A percentile compares a stretch with the other conserved stretches of the same genome.
These are phyloP conservation scores for Virgularia gustaviana DNA, from an alignment of 92 coral and sea anemone genomes.

Conservation along the genomic window DNA sequence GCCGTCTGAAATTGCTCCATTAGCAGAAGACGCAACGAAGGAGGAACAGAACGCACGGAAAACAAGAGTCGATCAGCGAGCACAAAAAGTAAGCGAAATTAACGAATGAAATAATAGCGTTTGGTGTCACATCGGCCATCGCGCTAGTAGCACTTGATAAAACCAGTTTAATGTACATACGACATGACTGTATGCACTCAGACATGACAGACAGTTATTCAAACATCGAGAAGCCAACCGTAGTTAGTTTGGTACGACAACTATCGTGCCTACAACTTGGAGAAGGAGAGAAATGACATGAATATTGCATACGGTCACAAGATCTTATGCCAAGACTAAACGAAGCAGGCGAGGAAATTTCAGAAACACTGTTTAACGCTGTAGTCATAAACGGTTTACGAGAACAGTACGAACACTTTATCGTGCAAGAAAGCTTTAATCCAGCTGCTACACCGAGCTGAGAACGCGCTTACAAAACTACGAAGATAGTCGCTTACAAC, in stretches of 20 bases:
- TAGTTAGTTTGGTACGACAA: neutral
- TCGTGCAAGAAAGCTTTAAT: conserved; percentile 18
- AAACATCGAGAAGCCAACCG: conserved; percentile 6
- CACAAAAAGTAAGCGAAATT: neutral
- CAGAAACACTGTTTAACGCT: neutral
- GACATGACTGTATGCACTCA: conserved; percentile 23
- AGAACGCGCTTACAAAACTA: conserved; percentile 15
- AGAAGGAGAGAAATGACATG: no score
- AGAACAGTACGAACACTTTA: conserved; percentile 9
- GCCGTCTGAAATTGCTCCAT: neutral
- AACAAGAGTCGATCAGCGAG: neutral
- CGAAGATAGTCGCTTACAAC: conserved; percentile 11
- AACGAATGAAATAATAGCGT: conserved; percentile 3
- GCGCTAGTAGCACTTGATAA: conserved; percentile 2
- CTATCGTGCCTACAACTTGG: neutral
- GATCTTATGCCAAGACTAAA: neutral
- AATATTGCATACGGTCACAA: no score
- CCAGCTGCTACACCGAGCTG: conserved; percentile 14
- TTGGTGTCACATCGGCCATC: conserved; percentile 13
- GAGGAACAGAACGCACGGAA: neutral
- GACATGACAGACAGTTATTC: conserved; percentile 9
- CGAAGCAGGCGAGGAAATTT: neutral
- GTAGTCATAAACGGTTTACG: conserved; percentile 5
- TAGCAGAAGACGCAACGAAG: neutral
- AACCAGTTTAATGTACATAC: conserved; percentile 4